Evolutionary conservation across 1,140 invertebrate species (phyloP).

Genomic region (Vollenhovia emeryi): DNA sequence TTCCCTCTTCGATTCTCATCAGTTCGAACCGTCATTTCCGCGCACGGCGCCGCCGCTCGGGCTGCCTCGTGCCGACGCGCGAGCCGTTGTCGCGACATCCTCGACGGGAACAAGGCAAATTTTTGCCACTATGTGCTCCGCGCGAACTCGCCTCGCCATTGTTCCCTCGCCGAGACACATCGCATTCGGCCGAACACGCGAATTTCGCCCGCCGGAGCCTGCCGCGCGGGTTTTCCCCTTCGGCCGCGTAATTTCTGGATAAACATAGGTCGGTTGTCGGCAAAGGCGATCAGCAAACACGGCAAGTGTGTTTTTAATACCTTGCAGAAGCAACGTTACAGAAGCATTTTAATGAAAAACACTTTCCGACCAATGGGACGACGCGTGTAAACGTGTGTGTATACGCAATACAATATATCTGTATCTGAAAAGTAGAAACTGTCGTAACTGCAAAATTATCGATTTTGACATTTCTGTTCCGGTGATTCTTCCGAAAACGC

Average conservation of each 20-base stretch:
- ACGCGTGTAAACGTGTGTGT: not conserved
- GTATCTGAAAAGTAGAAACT: no score
- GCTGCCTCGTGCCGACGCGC: not conserved
- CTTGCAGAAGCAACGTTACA: not conserved
- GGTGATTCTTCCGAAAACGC: no score
- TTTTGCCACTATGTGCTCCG: not conserved
- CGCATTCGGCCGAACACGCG: not conserved
- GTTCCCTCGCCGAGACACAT: not conserved
- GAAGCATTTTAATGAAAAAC: conserved; percentile 22
- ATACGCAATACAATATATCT: no score
- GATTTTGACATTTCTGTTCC: no score
- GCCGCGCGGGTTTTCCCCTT: not conserved
- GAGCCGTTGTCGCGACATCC: not conserved
- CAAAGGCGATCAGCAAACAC: conserved; percentile 19
- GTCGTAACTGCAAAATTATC: no score
- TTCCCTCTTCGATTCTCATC: not conserved
- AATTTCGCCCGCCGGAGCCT: not conserved
- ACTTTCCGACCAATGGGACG: not conserved
- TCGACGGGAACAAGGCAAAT: conserved; percentile 6
- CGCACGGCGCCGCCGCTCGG: not conserved
- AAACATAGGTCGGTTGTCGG: conserved; percentile 19
- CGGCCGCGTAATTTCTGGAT: conserved; percentile 23
- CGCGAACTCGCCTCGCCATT: not conserved
- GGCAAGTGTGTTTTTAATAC: not conserved
- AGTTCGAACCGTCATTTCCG: conserved; percentile 62